These are phyloP conservation scores for Eledona agricola DNA, from an alignment of 2,888 invertebrate species.

Conservation along the genomic window DNA sequence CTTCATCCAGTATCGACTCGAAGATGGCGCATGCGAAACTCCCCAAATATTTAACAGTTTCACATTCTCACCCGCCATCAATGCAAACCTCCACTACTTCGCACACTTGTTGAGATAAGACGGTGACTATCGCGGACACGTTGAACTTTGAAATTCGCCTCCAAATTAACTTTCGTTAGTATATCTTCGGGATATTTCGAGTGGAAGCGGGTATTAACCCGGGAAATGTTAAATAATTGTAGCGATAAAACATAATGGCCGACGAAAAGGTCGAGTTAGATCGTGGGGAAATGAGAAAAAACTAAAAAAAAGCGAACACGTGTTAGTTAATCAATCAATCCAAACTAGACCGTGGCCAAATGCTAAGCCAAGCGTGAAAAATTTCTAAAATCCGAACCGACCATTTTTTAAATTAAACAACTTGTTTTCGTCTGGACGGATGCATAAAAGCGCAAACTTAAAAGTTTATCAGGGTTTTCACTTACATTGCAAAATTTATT, in stretches of 20 bases:
- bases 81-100: slow-evolving; percentile 33
- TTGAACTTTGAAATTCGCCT: slow-evolving; percentile 34
- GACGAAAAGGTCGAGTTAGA: too few species aligned
- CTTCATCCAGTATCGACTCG: slow-evolving; percentile 38
- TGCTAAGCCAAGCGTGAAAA: slow-evolving; percentile 4
- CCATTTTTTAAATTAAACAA: slow-evolving; percentile 23
- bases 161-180: slow-evolving; percentile 42
- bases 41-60: slow-evolving; percentile 35
- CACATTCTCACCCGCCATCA: slow-evolving; percentile 39
- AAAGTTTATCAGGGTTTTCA: slow-evolving; percentile 29
- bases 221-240: slow-evolving; percentile 39
- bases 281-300: neutral
- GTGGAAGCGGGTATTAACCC: slow-evolving; percentile 37
- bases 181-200: slow-evolving; percentile 32
- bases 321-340: slow-evolving; percentile 10
- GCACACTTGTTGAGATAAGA: slow-evolving; percentile 27
- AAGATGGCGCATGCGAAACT: slow-evolving; percentile 42
- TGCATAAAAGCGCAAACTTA: slow-evolving; percentile 5
- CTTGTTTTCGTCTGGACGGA: slow-evolving; percentile 16
- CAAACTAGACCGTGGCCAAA: neutral
- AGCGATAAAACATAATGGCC: slow-evolving; percentile 32
- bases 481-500: slow-evolving; percentile 37
- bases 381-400: too few species aligned
- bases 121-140: slow-evolving; percentile 26
- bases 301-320: slow-evolving; percentile 5